These are phyloP conservation scores for Drosophila dunni DNA, from an alignment of 1,140 invertebrate genomes.

Conservation along the genomic window DNA sequence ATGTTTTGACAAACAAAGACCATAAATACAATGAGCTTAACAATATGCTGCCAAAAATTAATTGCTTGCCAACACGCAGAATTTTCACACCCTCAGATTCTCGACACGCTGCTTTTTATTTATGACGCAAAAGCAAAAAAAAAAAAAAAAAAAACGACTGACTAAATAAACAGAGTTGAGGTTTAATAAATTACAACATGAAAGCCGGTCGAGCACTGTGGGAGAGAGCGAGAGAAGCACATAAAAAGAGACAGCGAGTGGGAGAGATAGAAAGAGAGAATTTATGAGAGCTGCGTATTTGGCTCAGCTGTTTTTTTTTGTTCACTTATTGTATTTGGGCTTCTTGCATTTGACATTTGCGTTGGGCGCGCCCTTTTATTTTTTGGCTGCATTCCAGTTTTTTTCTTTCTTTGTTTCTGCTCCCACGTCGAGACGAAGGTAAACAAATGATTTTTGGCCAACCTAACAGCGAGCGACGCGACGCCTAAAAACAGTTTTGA, in stretches of 20 bases:
- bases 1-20: slow-evolving; percentile 19
- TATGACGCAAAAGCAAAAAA: slow-evolving; percentile 18
- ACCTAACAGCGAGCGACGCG: slow-evolving; percentile 27
- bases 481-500: slow-evolving; percentile 44
- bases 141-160: background rate
- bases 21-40: slow-evolving; percentile 39
- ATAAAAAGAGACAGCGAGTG: background rate
- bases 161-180: slow-evolving; percentile 56
- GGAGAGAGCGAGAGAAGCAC: background rate
- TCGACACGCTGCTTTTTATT: slow-evolving; percentile 27
- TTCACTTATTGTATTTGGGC: slow-evolving; percentile 13
- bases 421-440: slow-evolving; percentile 1
- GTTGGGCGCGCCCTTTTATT: slow-evolving; percentile 72
- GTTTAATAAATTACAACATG: slow-evolving; percentile 56
- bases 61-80: slow-evolving; percentile 58
- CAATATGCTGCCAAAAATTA: slow-evolving; percentile 55
- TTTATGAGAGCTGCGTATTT: slow-evolving; percentile 30
- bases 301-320: slow-evolving; percentile 55
- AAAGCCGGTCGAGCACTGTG: slow-evolving; percentile 29
- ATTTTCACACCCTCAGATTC: slow-evolving; percentile 22
- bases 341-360: slow-evolving; percentile 46
- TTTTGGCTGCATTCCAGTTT: slow-evolving; percentile 36
- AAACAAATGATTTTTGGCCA: slow-evolving; percentile 44
- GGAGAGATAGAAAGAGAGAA: background rate
- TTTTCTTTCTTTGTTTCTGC: slow-evolving; percentile 19